Conservation (phyloP, 35 echinoderm and acorn worm genomes). For the Stichopus chloronotus region DNA sequence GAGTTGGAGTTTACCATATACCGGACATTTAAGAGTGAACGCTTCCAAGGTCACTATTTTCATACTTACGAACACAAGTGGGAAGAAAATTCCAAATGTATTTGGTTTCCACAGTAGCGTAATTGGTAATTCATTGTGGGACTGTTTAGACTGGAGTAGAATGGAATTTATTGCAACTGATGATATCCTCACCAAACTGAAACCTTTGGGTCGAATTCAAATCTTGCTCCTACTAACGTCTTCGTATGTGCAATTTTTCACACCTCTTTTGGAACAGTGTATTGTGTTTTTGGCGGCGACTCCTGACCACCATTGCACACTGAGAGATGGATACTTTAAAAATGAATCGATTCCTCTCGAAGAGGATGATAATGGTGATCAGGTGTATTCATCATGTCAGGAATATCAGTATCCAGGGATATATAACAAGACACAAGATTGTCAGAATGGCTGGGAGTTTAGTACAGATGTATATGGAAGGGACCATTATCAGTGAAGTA, state of each 20-base stretch:
- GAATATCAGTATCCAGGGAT: slow-evolving; percentile 26
- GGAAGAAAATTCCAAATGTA: no score
- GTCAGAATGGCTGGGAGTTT: slow-evolving; percentile 27
- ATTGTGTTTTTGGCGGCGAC: slow-evolving; percentile 42
- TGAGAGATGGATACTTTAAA: slow-evolving; percentile 33
- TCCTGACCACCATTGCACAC: slow-evolving; percentile 16
- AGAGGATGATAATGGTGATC: not conserved
- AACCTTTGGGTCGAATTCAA: slow-evolving; percentile 43
- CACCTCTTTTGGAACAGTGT: not conserved
- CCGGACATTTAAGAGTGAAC: no score
- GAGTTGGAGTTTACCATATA: no score
- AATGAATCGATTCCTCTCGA: slow-evolving; percentile 36
- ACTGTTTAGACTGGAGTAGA: not conserved
- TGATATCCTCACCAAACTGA: slow-evolving; percentile 25
- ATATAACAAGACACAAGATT: slow-evolving; percentile 26
- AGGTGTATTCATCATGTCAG: slow-evolving; percentile 8
- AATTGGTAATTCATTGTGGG: no score
- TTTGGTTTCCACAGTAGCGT: no score
- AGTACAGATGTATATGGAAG: slow-evolving; percentile 31
- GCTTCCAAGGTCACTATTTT: no score
- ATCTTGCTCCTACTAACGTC: not conserved
- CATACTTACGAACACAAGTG: no score
- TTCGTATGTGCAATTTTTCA: slow-evolving; percentile 33
- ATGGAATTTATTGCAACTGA: slow-evolving; percentile 4
- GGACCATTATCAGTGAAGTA: slow-evolving; percentile 55